Evolutionary conservation across 2,888 invertebrate genomes (phyloP), one percentile per base, ranked within the genome.

Genomic region (Nomada fabriciana): DNA sequence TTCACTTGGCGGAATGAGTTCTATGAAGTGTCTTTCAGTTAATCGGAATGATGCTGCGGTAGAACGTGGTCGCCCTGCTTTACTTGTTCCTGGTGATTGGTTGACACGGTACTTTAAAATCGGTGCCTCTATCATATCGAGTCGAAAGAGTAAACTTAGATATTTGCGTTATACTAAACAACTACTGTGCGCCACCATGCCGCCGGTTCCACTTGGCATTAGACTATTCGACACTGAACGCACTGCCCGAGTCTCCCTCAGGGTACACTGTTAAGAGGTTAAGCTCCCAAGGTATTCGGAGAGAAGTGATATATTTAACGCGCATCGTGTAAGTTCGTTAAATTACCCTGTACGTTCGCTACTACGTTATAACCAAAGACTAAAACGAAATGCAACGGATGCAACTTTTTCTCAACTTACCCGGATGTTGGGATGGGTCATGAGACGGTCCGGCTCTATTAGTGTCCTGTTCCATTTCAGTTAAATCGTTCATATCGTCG

Each of bases 381-480:
- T 43, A 9, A 82, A 72, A 69, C 64, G 71, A 52, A 29, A 55
- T 61, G 65, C 76, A 76, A 57, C 60, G 7, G 60, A n/a, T 53
- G n/a, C 42, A 67, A 43, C 13, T n/a, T 47, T 43, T 64, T 20
- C 20, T 65, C n/a, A 84, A 95, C 95, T 94, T 92, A 96, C 96
- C 96, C 90, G 93, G 91, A 95, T 96, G 96, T 95, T 96, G 96
- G 91, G 96, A 96, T 84, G 94, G 93, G 76, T 94, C 94, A 82
- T 94, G 94, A 70, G 94, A 94, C 90, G 97, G 96, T 93, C 97
- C 97, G 90, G 97, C 96, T 93, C 95, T 94, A 85, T 95, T 94
- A 92, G 96, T 96, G 88, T 96, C 96, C 93, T 95, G 95, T 94
- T 96, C 96, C 94, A 97, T 96, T 91, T 96, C 96, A 83, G 95